Evolutionary conservation across 64 coral and sea anemone species (phyloP).

Genomic region (Stichodactyla mertensii): DNA sequence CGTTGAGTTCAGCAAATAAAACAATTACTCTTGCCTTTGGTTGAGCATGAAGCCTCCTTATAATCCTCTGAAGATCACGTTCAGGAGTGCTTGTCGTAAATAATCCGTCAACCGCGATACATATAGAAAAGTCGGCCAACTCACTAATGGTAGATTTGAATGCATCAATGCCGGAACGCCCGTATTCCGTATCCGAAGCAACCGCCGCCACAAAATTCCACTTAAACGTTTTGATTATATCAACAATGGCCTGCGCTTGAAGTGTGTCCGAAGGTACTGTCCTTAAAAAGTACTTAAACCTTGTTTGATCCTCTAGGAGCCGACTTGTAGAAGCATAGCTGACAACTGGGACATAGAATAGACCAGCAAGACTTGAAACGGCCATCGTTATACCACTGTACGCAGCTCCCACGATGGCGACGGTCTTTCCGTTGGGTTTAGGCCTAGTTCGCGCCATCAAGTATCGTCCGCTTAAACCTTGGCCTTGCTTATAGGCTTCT

Average conservation of each 20-base stretch:
- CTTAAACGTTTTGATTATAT: constrained; percentile 38
- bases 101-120: constrained; percentile 49
- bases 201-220: constrained; percentile 62
- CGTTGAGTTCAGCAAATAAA: constrained; percentile 57
- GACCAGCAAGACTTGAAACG: constrained; percentile 41
- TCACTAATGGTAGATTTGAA: constrained; percentile 40
- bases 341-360: constrained; percentile 66
- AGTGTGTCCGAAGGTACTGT: constrained; percentile 67
- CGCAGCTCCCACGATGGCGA: constrained; percentile 57
- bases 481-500: not conserved
- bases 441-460: not conserved
- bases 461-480: not conserved
- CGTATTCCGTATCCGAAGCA: constrained; percentile 69
- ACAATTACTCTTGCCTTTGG: constrained; percentile 63
- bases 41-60: constrained; percentile 33
- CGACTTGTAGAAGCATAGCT: constrained; percentile 76
- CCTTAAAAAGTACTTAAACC: constrained; percentile 63
- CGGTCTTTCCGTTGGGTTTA: constrained; percentile 9
- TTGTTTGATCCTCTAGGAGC: constrained; percentile 45
- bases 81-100: constrained; percentile 52
- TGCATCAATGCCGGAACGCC: constrained; percentile 57
- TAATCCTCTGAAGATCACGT: constrained; percentile 10
- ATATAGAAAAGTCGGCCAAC: constrained; percentile 11
- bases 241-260: constrained; percentile 59
- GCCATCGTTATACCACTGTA: constrained; percentile 72